phyloP scores from a whole-genome alignment of 2,888 invertebrate species.

The Sipunculus nudus region DNA sequence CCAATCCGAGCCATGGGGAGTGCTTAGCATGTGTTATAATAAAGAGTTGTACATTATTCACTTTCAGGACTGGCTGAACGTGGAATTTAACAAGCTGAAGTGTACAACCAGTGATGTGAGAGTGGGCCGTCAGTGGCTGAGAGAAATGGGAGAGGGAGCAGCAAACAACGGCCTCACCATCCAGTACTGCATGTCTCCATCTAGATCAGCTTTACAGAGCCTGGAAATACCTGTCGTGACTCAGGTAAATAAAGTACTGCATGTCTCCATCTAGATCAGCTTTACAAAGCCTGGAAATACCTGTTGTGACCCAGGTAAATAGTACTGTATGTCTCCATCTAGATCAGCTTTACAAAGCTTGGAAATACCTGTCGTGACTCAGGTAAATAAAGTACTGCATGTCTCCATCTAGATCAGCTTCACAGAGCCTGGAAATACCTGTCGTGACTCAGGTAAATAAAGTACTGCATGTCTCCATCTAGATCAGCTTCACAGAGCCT shows the following conservation, averaged over 20 bases:
- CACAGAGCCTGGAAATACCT: conserved; percentile 42
- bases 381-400: conserved; percentile 49
- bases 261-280: conserved; percentile 44
- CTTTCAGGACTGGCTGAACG: conserved; percentile 47
- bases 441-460: conserved; percentile 43
- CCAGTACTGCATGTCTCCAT: conserved; percentile 50
- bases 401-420: conserved; percentile 40
- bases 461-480: conserved; percentile 49
- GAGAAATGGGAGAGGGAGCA: conserved; percentile 47
- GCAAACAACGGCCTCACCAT: conserved; percentile 38
- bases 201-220: conserved; percentile 40
- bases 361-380: conserved; percentile 43
- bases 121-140: conserved; percentile 44
- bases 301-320: conserved; percentile 42
- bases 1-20: not conserved
- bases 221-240: conserved; percentile 43
- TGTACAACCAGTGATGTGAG: conserved; percentile 31
- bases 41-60: not conserved
- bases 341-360: conserved; percentile 41
- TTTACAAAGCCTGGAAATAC: conserved; percentile 41
- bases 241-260: conserved; percentile 47
- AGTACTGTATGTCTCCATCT: conserved; percentile 49
- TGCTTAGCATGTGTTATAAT: not conserved
- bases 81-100: conserved; percentile 39
- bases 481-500: conserved; percentile 41